Base-by-base conservation (phyloP, 2,113 vertebrate species). In the Lathamus discolor region DNA sequence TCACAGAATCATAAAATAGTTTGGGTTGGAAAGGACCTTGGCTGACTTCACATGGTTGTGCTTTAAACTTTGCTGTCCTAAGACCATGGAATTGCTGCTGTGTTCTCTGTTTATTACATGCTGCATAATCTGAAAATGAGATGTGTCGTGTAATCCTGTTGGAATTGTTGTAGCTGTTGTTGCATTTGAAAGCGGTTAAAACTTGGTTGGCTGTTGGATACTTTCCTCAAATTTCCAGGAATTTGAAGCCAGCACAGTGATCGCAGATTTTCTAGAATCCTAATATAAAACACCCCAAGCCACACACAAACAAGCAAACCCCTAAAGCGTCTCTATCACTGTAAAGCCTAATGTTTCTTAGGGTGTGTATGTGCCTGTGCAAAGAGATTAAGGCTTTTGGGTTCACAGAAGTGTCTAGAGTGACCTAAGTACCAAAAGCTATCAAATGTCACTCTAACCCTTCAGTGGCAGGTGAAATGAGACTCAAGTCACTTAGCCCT, bases 381-480 rank as follows among this genome's bases (percentile, higher is more conserved):
- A 20, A 31, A 75, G 66, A 95, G 94, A 96, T 97, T 91, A 72
- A 1, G 17, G 27, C 7, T 63, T 55, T 57, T 13, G 63, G 37
- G 68, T 16, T 66, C 39, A 7, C 14, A 13, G 39, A 24, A 54
- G 2, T 35, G 6, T 83, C 76, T 44, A 39, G 33, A 27, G 48
- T 64, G 74, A 77, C 74, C 81, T 27, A 28, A 72, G 35, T 64
- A 59, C 43, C 59, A 27, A 28, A 75, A 76, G 66, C n/a, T 90
- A 29, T 88, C 76, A 57, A 2, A 93, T 80, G 96, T 96, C 89
- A 93, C 66, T 37, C 33, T 93, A 89, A 87, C 94, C 84, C 48
- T 92, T 82, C 14, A 48, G 57, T 44, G 91, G 35, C 43, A 70
- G 83, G 17, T 46, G 49, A 28, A 69, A 64, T 22, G 68, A 55